Base-by-base conservation (phyloP, 2,113 vertebrate species). In the Bubo bubo region DNA sequence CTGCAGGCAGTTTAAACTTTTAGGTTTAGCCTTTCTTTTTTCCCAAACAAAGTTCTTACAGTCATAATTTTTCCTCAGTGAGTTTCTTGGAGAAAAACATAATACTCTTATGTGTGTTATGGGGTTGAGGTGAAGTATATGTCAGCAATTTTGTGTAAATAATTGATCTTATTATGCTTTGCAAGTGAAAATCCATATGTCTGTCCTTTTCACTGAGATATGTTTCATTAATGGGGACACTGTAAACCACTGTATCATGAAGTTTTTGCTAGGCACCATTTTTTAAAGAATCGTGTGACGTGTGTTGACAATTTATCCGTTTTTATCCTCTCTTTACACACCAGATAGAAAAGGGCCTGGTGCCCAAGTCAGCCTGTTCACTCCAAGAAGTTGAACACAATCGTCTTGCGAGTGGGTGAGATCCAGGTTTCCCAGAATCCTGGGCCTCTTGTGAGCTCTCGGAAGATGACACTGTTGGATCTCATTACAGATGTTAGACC, bases 91-190 rank as follows among this genome's bases (percentile, higher is more conserved):
- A 89, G 77, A 80, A 95, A 92, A 94, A 39, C 23, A 27, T 84
- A 86, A 80, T 55, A 77, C 26, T 88, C 88, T 91, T 81, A 87
- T 89, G 49, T 86, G 72, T 60, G 27, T 84, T 89, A 47, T 14
- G 70, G 47, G 80, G 26, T 67, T 84, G 64, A 87, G 39, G 43
- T 89, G 56, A 96, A 84, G 64, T 24, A 9, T 26, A 45, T 47
- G 73, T 77, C 76, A 93, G 73, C 73, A 81, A 43, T 75, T 89
- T 80, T 88, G 41, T 89, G 56, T 72, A 93, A 95, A 87, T 86
- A 94, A 86, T 84, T 89, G 76, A 88, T 79, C 28, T 86, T 80
- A 62, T 53, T 77, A 59, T 84, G 28, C 64, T 90, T 91, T 92
- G 56, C 55, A 92, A 88, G 68, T 80, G 75, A 84, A 93, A 95